Evolutionary conservation across 2,113 vertebrate species (phyloP).

Genomic region (Alligator mississippiensis): DNA sequence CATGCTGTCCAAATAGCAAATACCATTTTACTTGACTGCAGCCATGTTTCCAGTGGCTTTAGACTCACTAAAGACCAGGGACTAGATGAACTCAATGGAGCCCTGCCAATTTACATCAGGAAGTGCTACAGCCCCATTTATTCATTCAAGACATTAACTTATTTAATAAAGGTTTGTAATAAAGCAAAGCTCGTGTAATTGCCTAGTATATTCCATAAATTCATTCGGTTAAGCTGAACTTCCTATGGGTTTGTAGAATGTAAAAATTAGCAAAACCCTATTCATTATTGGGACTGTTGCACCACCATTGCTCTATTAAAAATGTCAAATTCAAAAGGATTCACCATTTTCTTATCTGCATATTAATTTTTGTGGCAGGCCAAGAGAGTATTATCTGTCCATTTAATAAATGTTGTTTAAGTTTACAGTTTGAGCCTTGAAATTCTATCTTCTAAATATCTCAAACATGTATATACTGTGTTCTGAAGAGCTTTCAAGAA

Average conservation of each 20-base stretch:
- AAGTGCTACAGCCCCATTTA: neutral
- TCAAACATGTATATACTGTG: constrained; percentile 54
- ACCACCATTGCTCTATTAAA: neutral
- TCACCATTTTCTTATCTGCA: neutral
- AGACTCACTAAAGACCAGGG: neutral
- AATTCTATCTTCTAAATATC: constrained; percentile 68
- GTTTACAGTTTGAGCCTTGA: constrained; percentile 52
- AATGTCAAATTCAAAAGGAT: constrained; percentile 12
- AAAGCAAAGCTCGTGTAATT: neutral
- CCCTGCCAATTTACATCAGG: neutral
- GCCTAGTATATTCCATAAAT: neutral
- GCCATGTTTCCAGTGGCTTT: neutral
- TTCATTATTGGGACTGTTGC: neutral
- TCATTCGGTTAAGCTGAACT: neutral
- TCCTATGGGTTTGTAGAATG: neutral
- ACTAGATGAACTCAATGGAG: neutral
- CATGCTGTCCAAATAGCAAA: neutral
- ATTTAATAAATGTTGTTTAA: constrained; percentile 39
- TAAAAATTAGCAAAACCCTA: neutral
- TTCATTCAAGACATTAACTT: neutral
- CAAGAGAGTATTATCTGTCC: constrained; percentile 10
- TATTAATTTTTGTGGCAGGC: constrained; percentile 55
- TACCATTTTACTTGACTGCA: neutral
- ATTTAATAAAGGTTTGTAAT: neutral
- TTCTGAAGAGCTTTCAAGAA: constrained; percentile 72